Percentiles rank a stretch among this genome's conserved stretches.
These are phyloP conservation scores for Rallus crepitans DNA, from an alignment of 2,797 vertebrate genomes.

Conservation along the genomic window DNA sequence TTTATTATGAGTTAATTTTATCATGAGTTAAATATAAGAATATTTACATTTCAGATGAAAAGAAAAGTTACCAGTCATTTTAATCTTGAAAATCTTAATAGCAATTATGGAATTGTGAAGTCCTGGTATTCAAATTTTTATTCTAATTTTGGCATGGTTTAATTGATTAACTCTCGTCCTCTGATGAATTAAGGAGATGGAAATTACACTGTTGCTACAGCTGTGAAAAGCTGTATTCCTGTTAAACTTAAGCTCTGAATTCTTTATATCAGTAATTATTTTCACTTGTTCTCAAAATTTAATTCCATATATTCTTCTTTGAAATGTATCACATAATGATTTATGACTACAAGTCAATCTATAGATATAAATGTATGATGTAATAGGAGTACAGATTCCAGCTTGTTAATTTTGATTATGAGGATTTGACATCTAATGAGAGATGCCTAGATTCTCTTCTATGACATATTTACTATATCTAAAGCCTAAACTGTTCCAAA, in stretches of 20 bases:
- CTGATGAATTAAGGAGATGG: not conserved
- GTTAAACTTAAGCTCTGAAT: not conserved
- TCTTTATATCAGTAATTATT: not conserved
- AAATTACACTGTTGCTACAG: not conserved
- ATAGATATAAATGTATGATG: not conserved
- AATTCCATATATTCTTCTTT: not conserved
- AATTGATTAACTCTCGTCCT: not conserved
- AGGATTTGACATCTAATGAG: not conserved
- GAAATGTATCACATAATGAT: accelerated
- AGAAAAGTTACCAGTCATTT: not conserved
- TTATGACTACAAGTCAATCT: not conserved
- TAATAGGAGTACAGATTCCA: not conserved
- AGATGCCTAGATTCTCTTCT: not conserved
- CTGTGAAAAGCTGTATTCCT: not conserved
- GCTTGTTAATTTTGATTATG: not conserved
- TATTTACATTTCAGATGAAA: not conserved
- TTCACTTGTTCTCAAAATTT: not conserved
- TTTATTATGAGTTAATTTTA: not conserved
- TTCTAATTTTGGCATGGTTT: not conserved
- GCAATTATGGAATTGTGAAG: not conserved
- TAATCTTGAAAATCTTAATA: not conserved
- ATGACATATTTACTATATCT: not conserved
- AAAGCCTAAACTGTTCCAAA: not conserved
- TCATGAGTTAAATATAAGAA: not conserved
- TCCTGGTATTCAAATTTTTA: not conserved